Base-by-base conservation (phyloP, 2,888 invertebrate species). In the Cantharis rustica region DNA sequence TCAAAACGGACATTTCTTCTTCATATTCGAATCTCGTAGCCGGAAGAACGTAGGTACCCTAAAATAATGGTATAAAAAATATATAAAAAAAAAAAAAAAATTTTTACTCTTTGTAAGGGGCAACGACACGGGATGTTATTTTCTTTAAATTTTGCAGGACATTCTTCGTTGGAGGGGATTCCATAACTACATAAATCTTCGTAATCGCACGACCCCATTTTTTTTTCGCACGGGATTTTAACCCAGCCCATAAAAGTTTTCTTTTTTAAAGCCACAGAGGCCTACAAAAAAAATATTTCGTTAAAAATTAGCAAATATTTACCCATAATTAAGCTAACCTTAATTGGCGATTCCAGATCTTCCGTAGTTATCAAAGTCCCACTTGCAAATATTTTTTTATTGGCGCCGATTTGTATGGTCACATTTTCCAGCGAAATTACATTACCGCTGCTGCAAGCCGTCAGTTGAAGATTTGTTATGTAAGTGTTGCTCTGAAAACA, bases 121-220 rank as follows among this genome's bases (percentile, higher is more conserved):
- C 84, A 84, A 73, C 84, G 78, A 73, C 84, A 84, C n/a, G 84
- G 84, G 15, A 84, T 76, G 61, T 80, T 73, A 76, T 83, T 82
- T 70, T 79, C 68, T 9, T 63, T 61, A 62, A 84, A 84, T 5
- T 73, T 73, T 9, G 71, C 15, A 10, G 84, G 83, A 68, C 84
- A 84, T 11, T 76, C 73, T 71, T 79, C 27, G 72, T 81, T 77
- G 17, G 9, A n/a, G 1, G 84, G 82, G 72, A 73, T 75, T 20
- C 84, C 82, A 75, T 79, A 82, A n/a, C 72, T 63, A 70, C 84
- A 84, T 16, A 84, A 73, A 72, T 84, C 83, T 4, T 77, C 20
- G 47, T 83, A 84, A 16, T 80, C 81, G 69, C 84, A 84, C 2
- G 83, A 83, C 0, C 84, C 84, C 47, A 83, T n/a, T 15, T 83